Percentiles rank a stretch among this genome's conserved stretches.
phyloP scores from a whole-genome alignment of 2,888 invertebrate genomes.

The Halocaridina rubra region DNA sequence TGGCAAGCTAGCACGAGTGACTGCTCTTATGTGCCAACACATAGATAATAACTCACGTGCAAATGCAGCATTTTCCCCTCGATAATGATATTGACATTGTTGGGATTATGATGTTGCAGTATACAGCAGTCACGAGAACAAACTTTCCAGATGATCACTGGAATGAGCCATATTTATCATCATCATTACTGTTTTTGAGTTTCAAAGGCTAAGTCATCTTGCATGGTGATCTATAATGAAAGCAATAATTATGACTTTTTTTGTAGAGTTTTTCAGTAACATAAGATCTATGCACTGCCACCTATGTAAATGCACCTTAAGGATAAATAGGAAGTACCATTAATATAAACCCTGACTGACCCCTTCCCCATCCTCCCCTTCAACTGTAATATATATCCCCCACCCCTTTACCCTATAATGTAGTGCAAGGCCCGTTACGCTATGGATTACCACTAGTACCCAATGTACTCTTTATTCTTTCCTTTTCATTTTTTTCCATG shows the following conservation, averaged over 20 bases:
- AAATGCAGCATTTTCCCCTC: not conserved
- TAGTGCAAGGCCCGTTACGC: constrained; percentile 23
- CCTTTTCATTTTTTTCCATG: constrained; percentile 38
- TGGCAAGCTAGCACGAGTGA: not conserved
- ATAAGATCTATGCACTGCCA: constrained; percentile 62
- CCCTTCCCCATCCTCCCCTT: not conserved
- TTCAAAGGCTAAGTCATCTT: constrained; percentile 38
- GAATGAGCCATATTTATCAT: not conserved
- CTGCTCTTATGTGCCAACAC: not conserved
- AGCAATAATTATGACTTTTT: constrained; percentile 58
- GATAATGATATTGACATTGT: not conserved
- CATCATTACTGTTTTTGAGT: no score
- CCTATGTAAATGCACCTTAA: constrained; percentile 62
- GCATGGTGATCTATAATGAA: constrained; percentile 59
- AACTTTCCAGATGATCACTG: not conserved
- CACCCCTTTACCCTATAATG: constrained; percentile 28
- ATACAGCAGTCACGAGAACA: not conserved
- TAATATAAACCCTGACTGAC: constrained; percentile 56
- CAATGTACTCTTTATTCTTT: not conserved
- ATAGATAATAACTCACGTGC: no score
- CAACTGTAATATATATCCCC: constrained; percentile 31
- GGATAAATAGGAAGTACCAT: constrained; percentile 51
- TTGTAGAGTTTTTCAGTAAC: constrained; percentile 60
- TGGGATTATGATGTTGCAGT: not conserved
- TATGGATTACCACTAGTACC: constrained; percentile 26